phyloP scores from a whole-genome alignment of 2,888 invertebrate genomes.

The Octonoba sinensis region DNA sequence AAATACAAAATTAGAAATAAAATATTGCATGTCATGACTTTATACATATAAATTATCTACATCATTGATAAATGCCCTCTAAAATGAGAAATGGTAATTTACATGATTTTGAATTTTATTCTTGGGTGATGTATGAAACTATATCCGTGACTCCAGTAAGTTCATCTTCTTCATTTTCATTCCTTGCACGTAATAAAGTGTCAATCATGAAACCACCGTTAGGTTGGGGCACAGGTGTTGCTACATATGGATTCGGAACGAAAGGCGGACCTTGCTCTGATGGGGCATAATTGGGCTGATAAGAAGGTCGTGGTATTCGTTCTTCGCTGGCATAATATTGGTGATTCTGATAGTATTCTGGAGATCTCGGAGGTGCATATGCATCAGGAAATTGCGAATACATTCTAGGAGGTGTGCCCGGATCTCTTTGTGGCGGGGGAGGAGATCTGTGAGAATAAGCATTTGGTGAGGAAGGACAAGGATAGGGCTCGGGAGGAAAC shows the following conservation, averaged over 20 bases:
- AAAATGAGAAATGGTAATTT: conserved; percentile 43
- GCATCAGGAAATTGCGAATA: conserved; percentile 49
- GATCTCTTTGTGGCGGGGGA: conserved; percentile 30
- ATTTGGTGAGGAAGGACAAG: conserved; percentile 45
- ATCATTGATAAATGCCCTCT: conserved; percentile 52
- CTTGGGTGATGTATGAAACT: conserved; percentile 61
- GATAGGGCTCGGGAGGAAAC: conserved; percentile 41
- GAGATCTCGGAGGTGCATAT: conserved; percentile 56
- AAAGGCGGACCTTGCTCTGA: conserved; percentile 42
- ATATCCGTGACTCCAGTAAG: conserved; percentile 54
- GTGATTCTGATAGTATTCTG: conserved; percentile 59
- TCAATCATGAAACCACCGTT: conserved; percentile 67
- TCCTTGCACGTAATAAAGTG: conserved; percentile 56
- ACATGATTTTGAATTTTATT: conserved; percentile 40
- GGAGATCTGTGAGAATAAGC: conserved; percentile 37
- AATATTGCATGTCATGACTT: conserved; percentile 56
- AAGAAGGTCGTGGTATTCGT: conserved; percentile 42
- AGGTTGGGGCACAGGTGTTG: conserved; percentile 53
- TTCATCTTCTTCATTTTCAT: conserved; percentile 57
- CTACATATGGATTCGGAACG: conserved; percentile 51
- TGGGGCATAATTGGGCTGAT: conserved; percentile 58
- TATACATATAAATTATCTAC: conserved; percentile 60
- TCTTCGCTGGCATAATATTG: conserved; percentile 51
- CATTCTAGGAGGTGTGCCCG: conserved; percentile 45
- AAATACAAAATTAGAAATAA: conserved; percentile 51